These are phyloP conservation scores for Lithophane leautieri DNA, from an alignment of 2,888 invertebrate genomes.

Conservation along the genomic window DNA sequence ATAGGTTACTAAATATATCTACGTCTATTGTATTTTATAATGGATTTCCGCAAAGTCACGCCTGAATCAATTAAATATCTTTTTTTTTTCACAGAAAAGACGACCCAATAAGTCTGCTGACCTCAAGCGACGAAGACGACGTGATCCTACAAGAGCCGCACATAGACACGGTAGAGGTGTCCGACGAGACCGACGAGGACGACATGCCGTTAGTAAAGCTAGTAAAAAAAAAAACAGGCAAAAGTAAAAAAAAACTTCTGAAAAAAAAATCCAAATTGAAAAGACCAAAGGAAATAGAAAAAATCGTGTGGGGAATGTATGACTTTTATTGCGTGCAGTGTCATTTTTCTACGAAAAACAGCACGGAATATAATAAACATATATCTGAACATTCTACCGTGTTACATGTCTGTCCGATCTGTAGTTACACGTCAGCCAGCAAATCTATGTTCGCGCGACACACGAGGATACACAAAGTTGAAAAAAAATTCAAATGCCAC, in stretches of 20 bases:
- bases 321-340: constrained; percentile 79
- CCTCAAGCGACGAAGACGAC: constrained; percentile 86
- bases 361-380: constrained; percentile 67
- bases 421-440: constrained; percentile 78
- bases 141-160: constrained; percentile 84
- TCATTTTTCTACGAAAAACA: constrained; percentile 60
- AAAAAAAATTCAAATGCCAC: constrained; percentile 77
- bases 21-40: no score
- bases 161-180: constrained; percentile 83
- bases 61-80: no score
- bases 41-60: no score
- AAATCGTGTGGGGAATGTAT: constrained; percentile 46
- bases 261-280: constrained; percentile 18
- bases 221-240: constrained; percentile 59
- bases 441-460: constrained; percentile 74
- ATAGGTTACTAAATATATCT: no score
- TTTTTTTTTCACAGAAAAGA: constrained; percentile 67
- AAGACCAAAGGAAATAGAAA: neutral
- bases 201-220: constrained; percentile 80
- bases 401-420: constrained; percentile 76
- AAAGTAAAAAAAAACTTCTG: constrained; percentile 40
- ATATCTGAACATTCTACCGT: constrained; percentile 45
- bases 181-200: constrained; percentile 85
- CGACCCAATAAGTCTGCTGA: constrained; percentile 82
- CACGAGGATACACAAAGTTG: constrained; percentile 76